Evolutionary conservation across 1,140 invertebrate genomes (phyloP).

Genomic region (Anadara kagoshimensis): DNA sequence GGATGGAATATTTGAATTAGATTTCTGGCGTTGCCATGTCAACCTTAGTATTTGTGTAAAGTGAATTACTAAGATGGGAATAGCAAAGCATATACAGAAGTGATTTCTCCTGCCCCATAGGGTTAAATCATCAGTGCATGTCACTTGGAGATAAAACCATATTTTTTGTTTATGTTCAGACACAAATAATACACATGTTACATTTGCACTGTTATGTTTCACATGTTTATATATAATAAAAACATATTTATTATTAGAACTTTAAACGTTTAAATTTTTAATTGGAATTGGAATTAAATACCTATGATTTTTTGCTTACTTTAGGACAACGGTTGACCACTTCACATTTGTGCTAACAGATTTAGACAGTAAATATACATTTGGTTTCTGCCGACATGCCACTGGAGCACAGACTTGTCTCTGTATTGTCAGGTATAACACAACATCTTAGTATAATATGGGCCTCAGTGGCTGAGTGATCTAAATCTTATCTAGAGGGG

Average conservation of each 20-base stretch:
- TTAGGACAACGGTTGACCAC: conserved; percentile 83
- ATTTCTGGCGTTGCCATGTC: too few species aligned
- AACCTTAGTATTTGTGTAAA: too few species aligned
- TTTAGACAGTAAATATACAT: conserved; percentile 95
- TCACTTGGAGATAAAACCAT: not conserved
- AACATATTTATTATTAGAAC: not conserved
- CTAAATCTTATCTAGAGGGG: too few species aligned
- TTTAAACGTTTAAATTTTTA: not conserved
- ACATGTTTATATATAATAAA: not conserved
- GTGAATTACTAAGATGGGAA: too few species aligned
- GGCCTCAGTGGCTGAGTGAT: too few species aligned
- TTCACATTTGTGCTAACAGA: conserved; percentile 96
- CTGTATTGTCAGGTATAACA: conserved; percentile 69
- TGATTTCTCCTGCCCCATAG: too few species aligned
- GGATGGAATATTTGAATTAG: too few species aligned
- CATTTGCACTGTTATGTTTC: not conserved
- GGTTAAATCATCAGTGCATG: too few species aligned
- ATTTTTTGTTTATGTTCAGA: conserved; percentile 13
- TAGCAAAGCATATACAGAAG: too few species aligned
- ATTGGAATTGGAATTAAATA: not conserved
- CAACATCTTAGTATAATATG: too few species aligned
- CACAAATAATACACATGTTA: not conserved
- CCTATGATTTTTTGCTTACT: conserved; percentile 44
- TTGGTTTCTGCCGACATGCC: conserved; percentile 95
- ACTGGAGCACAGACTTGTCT: conserved; percentile 69